Evolutionary conservation across 2,797 vertebrate genomes (phyloP).

Genomic region (Loriculus beryllinus): DNA sequence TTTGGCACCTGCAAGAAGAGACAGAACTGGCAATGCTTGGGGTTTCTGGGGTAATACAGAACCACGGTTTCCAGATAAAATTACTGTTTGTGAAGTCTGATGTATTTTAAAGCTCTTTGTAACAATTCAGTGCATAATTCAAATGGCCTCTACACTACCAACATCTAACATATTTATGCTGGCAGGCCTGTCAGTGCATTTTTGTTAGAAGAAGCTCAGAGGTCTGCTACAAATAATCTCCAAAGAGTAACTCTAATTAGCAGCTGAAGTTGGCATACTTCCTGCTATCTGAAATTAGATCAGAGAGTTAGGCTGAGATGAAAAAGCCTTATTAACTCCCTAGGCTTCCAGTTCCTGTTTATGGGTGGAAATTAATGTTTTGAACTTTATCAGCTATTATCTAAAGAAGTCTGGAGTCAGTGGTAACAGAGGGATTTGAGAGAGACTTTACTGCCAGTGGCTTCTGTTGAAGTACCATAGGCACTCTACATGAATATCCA

Average conservation of each 20-base stretch:
- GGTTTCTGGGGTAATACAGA: neutral
- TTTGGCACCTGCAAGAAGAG: neutral
- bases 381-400: conserved; percentile 72
- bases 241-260: conserved; percentile 76
- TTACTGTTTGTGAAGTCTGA: neutral
- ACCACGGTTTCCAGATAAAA: conserved; percentile 12
- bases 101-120: conserved; percentile 37
- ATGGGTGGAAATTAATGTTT: conserved; percentile 71
- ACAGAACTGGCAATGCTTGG: neutral
- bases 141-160: conserved; percentile 25
- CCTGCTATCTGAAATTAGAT: conserved; percentile 80
- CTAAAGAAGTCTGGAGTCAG: conserved; percentile 67
- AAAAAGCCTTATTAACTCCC: conserved; percentile 73
- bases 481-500: neutral
- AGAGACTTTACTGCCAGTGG: neutral
- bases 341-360: conserved; percentile 70
- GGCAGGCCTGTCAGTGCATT: conserved; percentile 47
- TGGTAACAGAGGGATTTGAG: conserved; percentile 32
- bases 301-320: conserved; percentile 70
- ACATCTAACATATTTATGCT: conserved; percentile 26
- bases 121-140: conserved; percentile 41
- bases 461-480: neutral
- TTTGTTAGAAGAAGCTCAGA: conserved; percentile 69
- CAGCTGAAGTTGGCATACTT: conserved; percentile 72
- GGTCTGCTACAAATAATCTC: conserved; percentile 74